Evolutionary conservation across 2,113 vertebrate species (phyloP), one percentile per base, ranked within the genome.

Genomic region (Perca flavescens): DNA sequence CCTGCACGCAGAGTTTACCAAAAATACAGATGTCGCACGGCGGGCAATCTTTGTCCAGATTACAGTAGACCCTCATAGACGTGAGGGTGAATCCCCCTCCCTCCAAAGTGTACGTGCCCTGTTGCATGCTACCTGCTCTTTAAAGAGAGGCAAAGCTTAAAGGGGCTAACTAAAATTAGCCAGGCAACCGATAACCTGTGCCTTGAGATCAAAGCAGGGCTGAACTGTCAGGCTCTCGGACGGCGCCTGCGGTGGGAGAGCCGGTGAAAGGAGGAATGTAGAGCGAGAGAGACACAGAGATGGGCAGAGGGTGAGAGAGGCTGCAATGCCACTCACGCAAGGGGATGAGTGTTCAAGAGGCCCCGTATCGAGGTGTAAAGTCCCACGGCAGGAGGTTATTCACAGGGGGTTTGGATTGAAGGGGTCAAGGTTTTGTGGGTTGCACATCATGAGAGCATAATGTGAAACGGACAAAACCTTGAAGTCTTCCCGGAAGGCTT

Each of bases 151-250:
- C 52, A 0, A 17, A 12, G 74, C 78, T 88, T 80, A 82, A 85
- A 80, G 81, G 66, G 73, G 79, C 68, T 78, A 77, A 70, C 89
- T 93, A 87, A 91, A 93, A 91, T 90, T 89, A 92, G 93, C 86
- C 9, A 6, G 43, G 81, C 58, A 74, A 86, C 67, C 85, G 86
- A 93, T 86, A 89, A 92, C 90, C 85, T 90, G 82, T 50, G 65
- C 77, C 84, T 89, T 69, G 53, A 85, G 86, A 93, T 94, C 84
- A 92, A 92, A 93, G 91, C 31, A 15, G 14, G 28, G 36, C 74
- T 74, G 80, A 80, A 89, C 78, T 76, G 86, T 68, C 82, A 53
- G 84, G 52, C 83, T 90, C 63, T 77, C 72, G 53, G 6, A 47
- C 15, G 73, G 85, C 73, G 72, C 83, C 85, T 77, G 62, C 77